phyloP scores from a whole-genome alignment of 2,888 invertebrate genomes.

The Chelonus formosanus region DNA sequence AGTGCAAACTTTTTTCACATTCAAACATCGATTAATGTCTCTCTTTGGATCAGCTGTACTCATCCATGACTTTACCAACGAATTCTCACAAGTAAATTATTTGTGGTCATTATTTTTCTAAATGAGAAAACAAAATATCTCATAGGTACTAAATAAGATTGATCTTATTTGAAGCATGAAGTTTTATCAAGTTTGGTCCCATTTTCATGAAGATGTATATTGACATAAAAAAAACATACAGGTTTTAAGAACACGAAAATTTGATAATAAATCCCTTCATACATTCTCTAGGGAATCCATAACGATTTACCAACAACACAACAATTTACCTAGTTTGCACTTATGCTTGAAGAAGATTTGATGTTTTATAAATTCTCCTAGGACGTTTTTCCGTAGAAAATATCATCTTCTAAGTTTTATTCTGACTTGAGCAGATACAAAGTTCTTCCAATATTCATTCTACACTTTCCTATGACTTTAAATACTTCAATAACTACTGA shows the following conservation, averaged over 20 bases:
- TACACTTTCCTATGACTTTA: too few species aligned
- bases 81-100: slow-evolving; percentile 16
- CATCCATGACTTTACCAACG: neutral
- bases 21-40: slow-evolving; percentile 40
- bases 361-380: neutral
- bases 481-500: too few species aligned
- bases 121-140: too few species aligned
- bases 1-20: slow-evolving; percentile 51
- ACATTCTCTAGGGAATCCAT: slow-evolving; percentile 37
- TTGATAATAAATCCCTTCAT: slow-evolving; percentile 35
- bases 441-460: too few species aligned
- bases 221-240: too few species aligned
- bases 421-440: too few species aligned
- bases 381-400: neutral
- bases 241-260: neutral
- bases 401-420: too few species aligned
- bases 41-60: slow-evolving; percentile 8
- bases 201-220: too few species aligned
- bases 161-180: too few species aligned
- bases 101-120: neutral
- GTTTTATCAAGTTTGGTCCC: too few species aligned
- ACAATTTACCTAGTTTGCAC: slow-evolving; percentile 11
- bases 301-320: slow-evolving; percentile 30
- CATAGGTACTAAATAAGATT: too few species aligned
- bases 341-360: too few species aligned